Percentiles rank a stretch among this genome's conserved stretches.
Conservation (phyloP, 2,113 vertebrate genomes). For the Dasyurus viverrinus region DNA sequence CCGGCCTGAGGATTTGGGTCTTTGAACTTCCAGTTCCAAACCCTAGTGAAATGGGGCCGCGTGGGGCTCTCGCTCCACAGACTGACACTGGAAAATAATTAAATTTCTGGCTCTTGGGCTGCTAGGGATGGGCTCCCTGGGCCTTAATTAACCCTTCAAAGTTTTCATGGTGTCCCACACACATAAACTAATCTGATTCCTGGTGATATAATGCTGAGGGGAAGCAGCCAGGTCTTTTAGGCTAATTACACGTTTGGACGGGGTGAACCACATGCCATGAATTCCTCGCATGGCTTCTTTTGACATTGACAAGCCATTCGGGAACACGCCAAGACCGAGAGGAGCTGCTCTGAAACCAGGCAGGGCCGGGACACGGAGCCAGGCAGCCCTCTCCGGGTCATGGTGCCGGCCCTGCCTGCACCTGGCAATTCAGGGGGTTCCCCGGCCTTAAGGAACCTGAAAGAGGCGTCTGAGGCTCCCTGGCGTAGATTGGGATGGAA, state of each 20-base stretch:
- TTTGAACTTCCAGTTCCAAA: neutral
- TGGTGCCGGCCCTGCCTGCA: too few species aligned
- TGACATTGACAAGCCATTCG: constrained; percentile 62
- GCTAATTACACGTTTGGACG: constrained; percentile 77
- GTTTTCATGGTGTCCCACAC: constrained; percentile 56
- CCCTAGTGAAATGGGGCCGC: neutral
- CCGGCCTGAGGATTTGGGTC: neutral
- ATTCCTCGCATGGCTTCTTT: constrained; percentile 58
- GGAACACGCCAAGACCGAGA: constrained; percentile 34
- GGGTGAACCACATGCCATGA: constrained; percentile 72
- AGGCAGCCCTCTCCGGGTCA: neutral
- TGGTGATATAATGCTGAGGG: constrained; percentile 75
- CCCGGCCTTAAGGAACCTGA: constrained; percentile 8
- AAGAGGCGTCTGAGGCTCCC: neutral
- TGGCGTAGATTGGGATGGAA: too few species aligned
- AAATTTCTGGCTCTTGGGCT: constrained; percentile 60
- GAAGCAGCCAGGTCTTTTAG: constrained; percentile 69
- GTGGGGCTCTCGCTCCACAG: neutral
- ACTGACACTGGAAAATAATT: constrained; percentile 53
- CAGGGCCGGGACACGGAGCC: neutral
- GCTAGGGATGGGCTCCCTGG: constrained; percentile 57
- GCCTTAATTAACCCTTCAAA: constrained; percentile 80
- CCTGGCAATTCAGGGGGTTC: neutral
- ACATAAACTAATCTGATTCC: constrained; percentile 70
- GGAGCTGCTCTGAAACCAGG: constrained; percentile 30